A percentile compares a stretch with the other conserved stretches of the same genome.
Evolutionary conservation across 2,113 vertebrate genomes (phyloP).

Genomic region (Enhydra lutris): DNA sequence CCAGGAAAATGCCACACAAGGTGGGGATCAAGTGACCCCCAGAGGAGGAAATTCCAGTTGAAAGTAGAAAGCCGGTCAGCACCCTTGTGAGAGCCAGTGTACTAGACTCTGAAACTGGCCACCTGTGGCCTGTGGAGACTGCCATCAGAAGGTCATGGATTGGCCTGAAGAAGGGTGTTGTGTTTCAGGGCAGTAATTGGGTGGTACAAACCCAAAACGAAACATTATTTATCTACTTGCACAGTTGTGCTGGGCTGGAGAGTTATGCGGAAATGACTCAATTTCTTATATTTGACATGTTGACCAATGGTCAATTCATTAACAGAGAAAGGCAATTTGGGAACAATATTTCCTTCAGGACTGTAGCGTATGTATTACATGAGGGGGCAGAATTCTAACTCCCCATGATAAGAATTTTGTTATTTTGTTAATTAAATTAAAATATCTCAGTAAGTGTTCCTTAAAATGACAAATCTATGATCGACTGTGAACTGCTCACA

Average conservation of each 20-base stretch:
- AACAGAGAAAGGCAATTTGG: neutral
- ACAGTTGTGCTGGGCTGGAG: neutral
- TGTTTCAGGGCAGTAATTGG: neutral
- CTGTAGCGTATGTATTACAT: neutral
- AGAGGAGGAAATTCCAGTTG: conserved; percentile 63
- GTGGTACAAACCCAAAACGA: neutral
- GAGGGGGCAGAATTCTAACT: neutral
- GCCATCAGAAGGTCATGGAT: neutral
- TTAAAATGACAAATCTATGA: conserved; percentile 4
- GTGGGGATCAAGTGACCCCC: conserved; percentile 28
- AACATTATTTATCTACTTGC: neutral
- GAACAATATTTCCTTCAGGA: neutral
- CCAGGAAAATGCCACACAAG: conserved; percentile 34
- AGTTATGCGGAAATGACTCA: conserved; percentile 34
- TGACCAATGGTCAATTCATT: neutral
- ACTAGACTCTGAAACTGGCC: neutral
- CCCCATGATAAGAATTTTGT: neutral
- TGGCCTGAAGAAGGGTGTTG: neutral
- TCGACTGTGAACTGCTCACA: neutral
- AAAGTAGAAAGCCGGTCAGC: conserved; percentile 54
- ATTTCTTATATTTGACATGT: conserved; percentile 11
- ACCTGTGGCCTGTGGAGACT: neutral
- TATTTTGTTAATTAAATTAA: conserved; percentile 28
- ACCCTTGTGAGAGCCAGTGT: neutral
- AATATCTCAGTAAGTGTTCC: neutral